phyloP scores from a whole-genome alignment of 2,888 invertebrate species.

The Mycogona germanica region DNA sequence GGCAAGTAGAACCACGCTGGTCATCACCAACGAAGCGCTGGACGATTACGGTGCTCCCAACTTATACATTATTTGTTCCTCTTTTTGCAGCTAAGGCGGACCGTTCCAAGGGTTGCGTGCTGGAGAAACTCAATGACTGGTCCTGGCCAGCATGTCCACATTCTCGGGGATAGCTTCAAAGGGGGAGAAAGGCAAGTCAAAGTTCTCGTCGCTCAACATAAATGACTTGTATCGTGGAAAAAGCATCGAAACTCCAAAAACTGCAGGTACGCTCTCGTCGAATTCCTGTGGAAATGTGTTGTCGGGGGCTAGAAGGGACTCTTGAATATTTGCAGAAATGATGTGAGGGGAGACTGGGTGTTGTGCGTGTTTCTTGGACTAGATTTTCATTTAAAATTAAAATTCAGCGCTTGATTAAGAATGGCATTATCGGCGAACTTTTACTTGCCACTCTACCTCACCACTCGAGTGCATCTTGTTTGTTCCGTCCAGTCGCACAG shows the following conservation, averaged over 20 bases:
- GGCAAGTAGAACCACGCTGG: no score
- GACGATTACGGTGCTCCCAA: background rate
- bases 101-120: conserved; percentile 55
- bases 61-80: background rate
- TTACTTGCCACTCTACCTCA: no score
- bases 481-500: conserved; percentile 49
- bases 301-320: no score
- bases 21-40: background rate
- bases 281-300: background rate
- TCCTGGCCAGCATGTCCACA: conserved; percentile 94
- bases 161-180: conserved; percentile 73
- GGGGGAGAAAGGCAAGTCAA: conserved; percentile 83
- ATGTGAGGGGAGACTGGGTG: no score
- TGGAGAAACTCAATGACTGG: conserved; percentile 75
- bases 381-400: no score
- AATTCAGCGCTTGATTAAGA: no score
- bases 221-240: conserved; percentile 86
- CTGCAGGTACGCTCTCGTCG: conserved; percentile 32
- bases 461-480: no score
- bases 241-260: conserved; percentile 36
- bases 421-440: no score
- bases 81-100: conserved; percentile 20
- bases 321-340: no score
- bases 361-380: no score
- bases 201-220: conserved; percentile 94